Evolutionary conservation across 1,140 invertebrate species (phyloP).

Genomic region (Macrostomum lignano): DNA sequence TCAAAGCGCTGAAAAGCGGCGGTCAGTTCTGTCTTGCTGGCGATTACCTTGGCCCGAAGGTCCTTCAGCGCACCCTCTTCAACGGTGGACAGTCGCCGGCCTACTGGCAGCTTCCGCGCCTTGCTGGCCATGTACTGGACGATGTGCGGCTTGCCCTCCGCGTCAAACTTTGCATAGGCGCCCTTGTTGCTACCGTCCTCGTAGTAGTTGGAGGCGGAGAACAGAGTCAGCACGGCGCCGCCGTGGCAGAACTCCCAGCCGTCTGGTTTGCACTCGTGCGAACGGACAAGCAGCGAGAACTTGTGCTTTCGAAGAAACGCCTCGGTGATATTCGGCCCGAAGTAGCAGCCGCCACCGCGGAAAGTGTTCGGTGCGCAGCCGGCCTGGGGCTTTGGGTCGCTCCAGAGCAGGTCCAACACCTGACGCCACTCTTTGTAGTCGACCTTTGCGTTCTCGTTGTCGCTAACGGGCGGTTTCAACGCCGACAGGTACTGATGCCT

Average conservation of each 20-base stretch:
- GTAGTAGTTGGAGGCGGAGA: conserved; percentile 76
- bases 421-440: conserved; percentile 29
- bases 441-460: no score
- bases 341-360: conserved; percentile 59
- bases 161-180: conserved; percentile 47
- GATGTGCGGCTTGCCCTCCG: conserved; percentile 40
- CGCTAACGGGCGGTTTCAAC: no score
- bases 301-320: conserved; percentile 44
- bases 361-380: conserved; percentile 49
- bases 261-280: conserved; percentile 65
- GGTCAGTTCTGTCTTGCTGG: conserved; percentile 37
- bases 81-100: no score
- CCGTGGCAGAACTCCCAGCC: conserved; percentile 58
- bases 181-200: conserved; percentile 65
- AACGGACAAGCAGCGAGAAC: conserved; percentile 45
- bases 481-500: no score
- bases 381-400: conserved; percentile 42
- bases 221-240: conserved; percentile 56
- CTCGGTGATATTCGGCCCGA: conserved; percentile 55
- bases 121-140: conserved; percentile 23
- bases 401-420: conserved; percentile 66
- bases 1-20: conserved; percentile 42
- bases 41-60: conserved; percentile 35
- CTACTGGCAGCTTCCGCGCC: no score
- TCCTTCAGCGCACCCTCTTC: conserved; percentile 6